Percentiles rank a stretch among this genome's conserved stretches.
phyloP scores from a whole-genome alignment of 2,888 invertebrate genomes.

The Zaprionus bogoriensis region DNA sequence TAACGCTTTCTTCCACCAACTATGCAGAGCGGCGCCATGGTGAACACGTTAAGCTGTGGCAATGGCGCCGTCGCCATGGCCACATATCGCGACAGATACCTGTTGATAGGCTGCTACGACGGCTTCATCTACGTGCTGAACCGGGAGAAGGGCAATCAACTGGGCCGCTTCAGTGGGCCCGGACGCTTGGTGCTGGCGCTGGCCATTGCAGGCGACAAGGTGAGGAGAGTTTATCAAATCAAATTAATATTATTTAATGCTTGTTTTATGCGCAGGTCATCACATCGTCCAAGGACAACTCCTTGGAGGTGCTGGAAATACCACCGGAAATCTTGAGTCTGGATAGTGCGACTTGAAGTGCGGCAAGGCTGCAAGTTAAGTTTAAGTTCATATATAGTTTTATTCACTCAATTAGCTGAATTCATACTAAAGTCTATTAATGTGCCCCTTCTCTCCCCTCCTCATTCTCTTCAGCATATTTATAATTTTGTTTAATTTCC shows the following conservation, averaged over 20 bases:
- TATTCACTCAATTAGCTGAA: constrained; percentile 15
- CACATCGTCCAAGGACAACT: constrained; percentile 87
- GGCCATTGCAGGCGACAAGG: constrained; percentile 87
- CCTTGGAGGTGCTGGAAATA: constrained; percentile 87
- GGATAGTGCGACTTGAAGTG: constrained; percentile 1
- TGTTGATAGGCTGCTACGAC: constrained; percentile 90
- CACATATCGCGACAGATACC: constrained; percentile 85
- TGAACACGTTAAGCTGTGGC: constrained; percentile 86
- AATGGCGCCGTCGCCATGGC: constrained; percentile 90
- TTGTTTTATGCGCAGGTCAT: constrained; percentile 87
- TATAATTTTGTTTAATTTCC: not conserved
- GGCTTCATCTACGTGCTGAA: constrained; percentile 89
- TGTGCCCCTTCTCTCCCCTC: no score
- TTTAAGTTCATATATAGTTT: constrained; percentile 17
- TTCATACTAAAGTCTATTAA: constrained; percentile 15
- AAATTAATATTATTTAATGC: no score
- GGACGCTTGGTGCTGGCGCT: constrained; percentile 89
- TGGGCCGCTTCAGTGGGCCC: constrained; percentile 87
- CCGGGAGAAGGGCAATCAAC: constrained; percentile 83
- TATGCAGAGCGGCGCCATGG: constrained; percentile 86
- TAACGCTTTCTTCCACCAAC: not conserved
- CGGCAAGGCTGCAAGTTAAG: not conserved
- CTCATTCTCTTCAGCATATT: no score
- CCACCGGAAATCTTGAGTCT: constrained; percentile 79
- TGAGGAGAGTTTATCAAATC: constrained; percentile 73